Base-by-base conservation (phyloP, 2,797 vertebrate species). In the Gobio occitaniae region DNA sequence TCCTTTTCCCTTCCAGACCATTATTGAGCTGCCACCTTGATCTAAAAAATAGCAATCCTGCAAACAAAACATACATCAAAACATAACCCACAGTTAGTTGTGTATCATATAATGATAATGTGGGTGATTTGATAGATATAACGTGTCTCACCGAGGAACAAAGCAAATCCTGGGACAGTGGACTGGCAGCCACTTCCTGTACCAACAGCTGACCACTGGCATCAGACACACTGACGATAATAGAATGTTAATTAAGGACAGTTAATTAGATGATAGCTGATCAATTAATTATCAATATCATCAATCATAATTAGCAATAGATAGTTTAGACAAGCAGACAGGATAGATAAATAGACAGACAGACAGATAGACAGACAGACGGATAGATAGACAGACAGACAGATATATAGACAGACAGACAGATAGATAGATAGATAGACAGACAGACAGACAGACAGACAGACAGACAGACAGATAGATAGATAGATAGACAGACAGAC, bases 31-130 rank as follows among this genome's bases (percentile, higher is more conserved):
- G 78, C 97, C 97, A 12, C 94, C 94, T 86, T 97, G 94, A 90
- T 98, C 97, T 87, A 95, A 90, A 84, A 98, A 97, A 89, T 96
- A 97, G 89, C 97, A 97, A 87, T 98, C 97, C 96, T 96, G 89
- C 54, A 32, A 84, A 32, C 2, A 54, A 83, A 32, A 74, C 2
- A 84, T 12, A 83, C 44, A 50, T 72, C 61, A 17, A 66, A 50
- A 13, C 41, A 17, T n/a, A 68, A 21, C 38, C 5, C 63, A 52
- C 17, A 21, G 16, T 41, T 7, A 69, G 36, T 44, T 59, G 11
- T 47, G 21, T 54, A 66, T 82, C 11, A 10, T 61, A 9, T 54
- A 65, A 38, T 25, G 29, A 36, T 29, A 66, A 44, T 17, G 6
- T 21, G 2, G 8, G 2, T 21, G 38, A 21, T 25, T 61, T 8